A percentile compares a stretch with the other conserved stretches of the same genome.
Evolutionary conservation across 2,113 vertebrate genomes (phyloP).

Genomic region (Mustelus asterias): DNA sequence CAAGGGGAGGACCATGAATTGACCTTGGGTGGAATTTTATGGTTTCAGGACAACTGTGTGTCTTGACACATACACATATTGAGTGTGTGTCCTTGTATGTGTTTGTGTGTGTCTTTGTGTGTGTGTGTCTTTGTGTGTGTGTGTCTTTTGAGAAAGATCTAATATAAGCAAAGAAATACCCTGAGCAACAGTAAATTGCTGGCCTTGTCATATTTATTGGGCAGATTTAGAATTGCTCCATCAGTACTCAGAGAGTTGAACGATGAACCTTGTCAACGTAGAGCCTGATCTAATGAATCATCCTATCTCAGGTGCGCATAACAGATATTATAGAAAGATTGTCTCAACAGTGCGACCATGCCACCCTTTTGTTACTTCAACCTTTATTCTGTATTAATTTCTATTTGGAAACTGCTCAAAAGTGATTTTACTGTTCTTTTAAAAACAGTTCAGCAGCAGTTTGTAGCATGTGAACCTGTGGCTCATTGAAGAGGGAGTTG

Average conservation of each 20-base stretch:
- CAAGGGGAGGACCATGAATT: too few species aligned
- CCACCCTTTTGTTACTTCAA: slow-evolving; percentile 80
- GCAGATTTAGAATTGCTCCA: slow-evolving; percentile 88
- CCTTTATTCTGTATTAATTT: slow-evolving; percentile 50
- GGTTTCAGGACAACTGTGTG: too few species aligned
- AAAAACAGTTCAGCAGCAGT: background rate
- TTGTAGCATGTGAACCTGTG: background rate
- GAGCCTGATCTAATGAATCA: slow-evolving; percentile 96
- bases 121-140: background rate
- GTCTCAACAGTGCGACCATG: slow-evolving; percentile 78
- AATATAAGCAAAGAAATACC: slow-evolving; percentile 57
- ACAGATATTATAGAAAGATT: slow-evolving; percentile 89
- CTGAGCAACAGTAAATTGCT: slow-evolving; percentile 71
- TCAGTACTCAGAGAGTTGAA: slow-evolving; percentile 96
- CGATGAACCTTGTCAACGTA: slow-evolving; percentile 94
- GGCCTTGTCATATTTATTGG: slow-evolving; percentile 98
- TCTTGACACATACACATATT: too few species aligned
- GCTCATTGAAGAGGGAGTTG: background rate
- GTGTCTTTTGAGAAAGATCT: slow-evolving; percentile 6
- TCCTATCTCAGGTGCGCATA: slow-evolving; percentile 93
- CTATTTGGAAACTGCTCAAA: background rate
- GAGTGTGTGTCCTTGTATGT: too few species aligned
- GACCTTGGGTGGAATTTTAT: too few species aligned
- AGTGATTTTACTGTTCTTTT: background rate
- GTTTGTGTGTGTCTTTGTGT: too few species aligned